These are phyloP conservation scores for Silurus aristotelis DNA, from an alignment of 2,797 vertebrate genomes.

Conservation along the genomic window DNA sequence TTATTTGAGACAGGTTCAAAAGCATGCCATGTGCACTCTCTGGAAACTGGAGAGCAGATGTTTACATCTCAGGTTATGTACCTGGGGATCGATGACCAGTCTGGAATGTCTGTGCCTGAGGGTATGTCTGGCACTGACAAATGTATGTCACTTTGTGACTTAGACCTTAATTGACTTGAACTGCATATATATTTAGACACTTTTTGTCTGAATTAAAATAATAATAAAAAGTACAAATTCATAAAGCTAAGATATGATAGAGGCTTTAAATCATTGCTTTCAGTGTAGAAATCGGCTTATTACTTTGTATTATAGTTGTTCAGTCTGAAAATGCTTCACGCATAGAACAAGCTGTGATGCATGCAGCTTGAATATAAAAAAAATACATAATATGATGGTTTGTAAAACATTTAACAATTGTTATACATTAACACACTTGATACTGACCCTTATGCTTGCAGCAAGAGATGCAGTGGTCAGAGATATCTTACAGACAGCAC, in stretches of 20 bases:
- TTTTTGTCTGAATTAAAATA: neutral
- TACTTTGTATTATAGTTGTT: neutral
- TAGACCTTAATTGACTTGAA: neutral
- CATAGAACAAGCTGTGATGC: neutral
- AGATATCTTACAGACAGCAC: neutral
- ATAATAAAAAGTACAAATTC: neutral
- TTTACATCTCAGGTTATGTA: constrained; percentile 28
- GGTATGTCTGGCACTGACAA: constrained; percentile 14
- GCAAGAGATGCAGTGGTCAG: neutral
- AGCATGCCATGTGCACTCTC: constrained; percentile 2
- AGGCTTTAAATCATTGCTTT: neutral
- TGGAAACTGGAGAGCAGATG: constrained; percentile 30
- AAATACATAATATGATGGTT: neutral
- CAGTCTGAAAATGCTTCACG: neutral
- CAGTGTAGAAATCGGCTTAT: neutral
- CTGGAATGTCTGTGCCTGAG: constrained; percentile 5
- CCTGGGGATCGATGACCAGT: constrained; percentile 19
- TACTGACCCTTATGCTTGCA: neutral
- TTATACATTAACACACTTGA: neutral
- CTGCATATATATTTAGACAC: neutral
- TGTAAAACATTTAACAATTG: constrained; percentile 1
- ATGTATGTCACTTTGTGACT: neutral
- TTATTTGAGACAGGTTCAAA: constrained; percentile 5
- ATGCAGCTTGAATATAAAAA: neutral
- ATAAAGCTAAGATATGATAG: neutral